Evolutionary conservation across 2,113 vertebrate species (phyloP).

Genomic region (Lanius ludovicianus): DNA sequence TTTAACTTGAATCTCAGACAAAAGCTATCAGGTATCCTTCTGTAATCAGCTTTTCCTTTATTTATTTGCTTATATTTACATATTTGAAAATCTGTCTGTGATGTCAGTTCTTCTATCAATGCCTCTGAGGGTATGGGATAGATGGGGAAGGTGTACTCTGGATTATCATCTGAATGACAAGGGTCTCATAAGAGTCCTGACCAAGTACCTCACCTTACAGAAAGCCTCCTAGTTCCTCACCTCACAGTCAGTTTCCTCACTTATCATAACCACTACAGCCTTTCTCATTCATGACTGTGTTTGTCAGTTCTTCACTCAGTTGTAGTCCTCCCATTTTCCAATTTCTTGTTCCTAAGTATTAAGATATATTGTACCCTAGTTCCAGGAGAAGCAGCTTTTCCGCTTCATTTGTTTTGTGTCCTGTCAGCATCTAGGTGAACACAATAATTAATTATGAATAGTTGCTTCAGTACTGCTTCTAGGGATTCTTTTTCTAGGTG

Average conservation of each 20-base stretch:
- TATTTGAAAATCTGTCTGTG: background rate
- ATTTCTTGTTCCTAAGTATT: conserved; percentile 23
- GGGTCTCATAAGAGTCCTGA: background rate
- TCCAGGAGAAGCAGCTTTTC: conserved; percentile 56
- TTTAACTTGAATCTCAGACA: conserved; percentile 24
- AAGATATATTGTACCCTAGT: conserved; percentile 38
- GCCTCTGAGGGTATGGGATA: background rate
- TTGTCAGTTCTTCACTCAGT: background rate
- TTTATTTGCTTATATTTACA: conserved; percentile 30
- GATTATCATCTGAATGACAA: background rate
- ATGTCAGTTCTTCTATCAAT: background rate
- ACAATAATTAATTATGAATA: conserved; percentile 57
- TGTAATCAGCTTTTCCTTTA: conserved; percentile 41
- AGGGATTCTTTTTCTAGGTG: background rate
- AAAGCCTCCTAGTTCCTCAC: background rate
- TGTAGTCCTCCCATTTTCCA: background rate
- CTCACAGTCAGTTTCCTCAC: background rate
- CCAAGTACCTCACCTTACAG: background rate
- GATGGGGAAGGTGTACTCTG: background rate
- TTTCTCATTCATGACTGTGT: background rate
- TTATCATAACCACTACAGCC: background rate
- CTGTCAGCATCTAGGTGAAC: conserved; percentile 43
- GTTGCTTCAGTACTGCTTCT: background rate
- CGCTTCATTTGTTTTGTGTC: conserved; percentile 42
- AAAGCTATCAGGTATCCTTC: background rate